These are phyloP conservation scores for Trogon melanurus DNA, from an alignment of 2,113 vertebrate genomes.

Conservation along the genomic window DNA sequence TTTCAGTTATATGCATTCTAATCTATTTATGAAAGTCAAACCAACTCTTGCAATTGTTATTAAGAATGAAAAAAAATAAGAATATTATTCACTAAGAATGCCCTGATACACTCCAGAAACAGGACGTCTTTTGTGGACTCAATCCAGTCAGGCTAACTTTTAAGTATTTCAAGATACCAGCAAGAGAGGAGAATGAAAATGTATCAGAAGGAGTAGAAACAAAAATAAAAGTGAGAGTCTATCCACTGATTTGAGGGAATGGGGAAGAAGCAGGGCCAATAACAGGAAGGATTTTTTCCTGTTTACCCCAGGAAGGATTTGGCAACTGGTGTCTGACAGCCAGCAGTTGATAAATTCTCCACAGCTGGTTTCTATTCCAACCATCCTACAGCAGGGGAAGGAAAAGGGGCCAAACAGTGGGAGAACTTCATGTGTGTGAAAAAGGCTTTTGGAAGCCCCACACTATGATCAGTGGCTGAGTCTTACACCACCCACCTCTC, in stretches of 20 bases:
- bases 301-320: background rate
- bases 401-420: background rate
- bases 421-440: background rate
- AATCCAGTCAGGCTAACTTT: background rate
- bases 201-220: background rate
- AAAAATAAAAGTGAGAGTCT: background rate
- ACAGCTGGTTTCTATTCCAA: background rate
- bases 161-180: background rate
- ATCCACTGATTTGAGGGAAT: background rate
- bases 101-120: rapidly evolving
- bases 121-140: background rate
- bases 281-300: background rate
- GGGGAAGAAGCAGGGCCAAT: background rate
- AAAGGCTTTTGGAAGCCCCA: background rate
- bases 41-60: background rate
- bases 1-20: background rate
- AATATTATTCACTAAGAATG: background rate
- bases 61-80: background rate
- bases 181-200: background rate
- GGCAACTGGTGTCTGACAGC: background rate
- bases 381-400: background rate
- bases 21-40: background rate
- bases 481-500: background rate
- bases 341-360: background rate
- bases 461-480: background rate